These are phyloP conservation scores for Triplophysa rosa DNA, from an alignment of 2,113 vertebrate genomes.

Conservation along the genomic window DNA sequence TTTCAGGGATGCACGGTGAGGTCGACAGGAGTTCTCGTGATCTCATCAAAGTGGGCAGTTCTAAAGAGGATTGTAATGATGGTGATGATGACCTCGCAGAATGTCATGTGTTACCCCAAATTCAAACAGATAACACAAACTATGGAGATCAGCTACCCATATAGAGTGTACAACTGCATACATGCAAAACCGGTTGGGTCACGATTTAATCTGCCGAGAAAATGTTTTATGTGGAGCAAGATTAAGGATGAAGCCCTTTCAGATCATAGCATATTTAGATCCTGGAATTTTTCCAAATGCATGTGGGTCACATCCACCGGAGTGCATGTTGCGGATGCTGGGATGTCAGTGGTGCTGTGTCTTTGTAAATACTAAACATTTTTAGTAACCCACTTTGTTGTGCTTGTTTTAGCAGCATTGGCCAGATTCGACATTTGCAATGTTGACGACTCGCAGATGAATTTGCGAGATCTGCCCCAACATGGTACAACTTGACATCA, in stretches of 20 bases:
- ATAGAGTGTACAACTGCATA: background rate
- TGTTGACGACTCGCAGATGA: background rate
- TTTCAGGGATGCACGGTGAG: slow-evolving; percentile 38
- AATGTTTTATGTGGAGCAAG: background rate
- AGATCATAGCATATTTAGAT: slow-evolving; percentile 23
- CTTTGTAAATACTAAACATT: slow-evolving; percentile 5
- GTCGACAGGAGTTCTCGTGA: background rate
- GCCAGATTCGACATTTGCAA: background rate
- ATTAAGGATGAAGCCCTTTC: slow-evolving; percentile 42
- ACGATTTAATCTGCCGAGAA: background rate
- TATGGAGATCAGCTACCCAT: slow-evolving; percentile 20
- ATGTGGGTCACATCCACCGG: slow-evolving; percentile 12
- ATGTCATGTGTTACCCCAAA: slow-evolving; percentile 36
- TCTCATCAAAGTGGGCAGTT: background rate
- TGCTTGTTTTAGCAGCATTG: slow-evolving; percentile 9
- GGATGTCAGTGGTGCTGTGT: slow-evolving; percentile 6
- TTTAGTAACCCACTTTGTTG: slow-evolving; percentile 32
- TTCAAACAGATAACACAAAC: slow-evolving; percentile 24
- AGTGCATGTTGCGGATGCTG: slow-evolving; percentile 19
- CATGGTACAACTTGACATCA: too few species aligned
- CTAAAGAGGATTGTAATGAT: slow-evolving; percentile 18
- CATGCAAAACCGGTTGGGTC: background rate
- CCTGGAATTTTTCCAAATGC: slow-evolving; percentile 36
- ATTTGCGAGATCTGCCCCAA: background rate
- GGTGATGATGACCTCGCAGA: slow-evolving; percentile 34